Base-by-base conservation (phyloP, 2,888 invertebrate genomes). In the Drosophila cyrtoloma region DNA sequence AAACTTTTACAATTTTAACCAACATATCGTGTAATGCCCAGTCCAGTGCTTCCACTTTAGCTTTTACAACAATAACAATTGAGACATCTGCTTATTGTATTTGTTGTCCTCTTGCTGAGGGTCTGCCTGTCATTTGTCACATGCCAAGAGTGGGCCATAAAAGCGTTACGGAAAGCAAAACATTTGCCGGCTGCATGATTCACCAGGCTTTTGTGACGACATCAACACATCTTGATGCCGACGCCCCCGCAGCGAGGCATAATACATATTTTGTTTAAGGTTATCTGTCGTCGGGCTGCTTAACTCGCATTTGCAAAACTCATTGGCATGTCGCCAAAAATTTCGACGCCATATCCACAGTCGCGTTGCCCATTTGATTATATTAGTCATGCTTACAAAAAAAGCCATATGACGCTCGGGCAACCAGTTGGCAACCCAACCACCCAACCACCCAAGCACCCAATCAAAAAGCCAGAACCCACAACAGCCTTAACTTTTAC, bases 311-410 rank as follows among this genome's bases (percentile, higher is more conserved):
- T 79, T 81, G 69, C 62, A 44, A 73, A 79, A 75, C 81, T 77
- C 82, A 81, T 77, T 85, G 85, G 87, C 89, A 87, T 85, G 87
- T 87, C 82, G 89, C 89, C 89, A 89, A 80, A 89, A 82, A 77
- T 77, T 62, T 82, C 79, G 87, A 75, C 85, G 81, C 71, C 81
- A 84, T 69, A 83, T 86, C 81, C 76, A 81, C 47, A 72, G 77
- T 58, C 68, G 77, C 80, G 68, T 66, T 83, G 68, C 71, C 78
- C 88, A 87, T 89, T 87, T 88, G 75, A 80, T 80, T 84, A 77
- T 79, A 90, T 90, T 90, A 90, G 89, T 90, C 89, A 90, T 90
- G 89, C 85, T 85, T 79, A 81, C 79, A 83, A 79, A 90, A 90
- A 91, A 90, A 90, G 85, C 82, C 77, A 78, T 84, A 91, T 90